Percentiles rank a stretch among this genome's conserved stretches.
phyloP scores from a whole-genome alignment of 2,888 invertebrate genomes.

The Xiphydria camelus region DNA sequence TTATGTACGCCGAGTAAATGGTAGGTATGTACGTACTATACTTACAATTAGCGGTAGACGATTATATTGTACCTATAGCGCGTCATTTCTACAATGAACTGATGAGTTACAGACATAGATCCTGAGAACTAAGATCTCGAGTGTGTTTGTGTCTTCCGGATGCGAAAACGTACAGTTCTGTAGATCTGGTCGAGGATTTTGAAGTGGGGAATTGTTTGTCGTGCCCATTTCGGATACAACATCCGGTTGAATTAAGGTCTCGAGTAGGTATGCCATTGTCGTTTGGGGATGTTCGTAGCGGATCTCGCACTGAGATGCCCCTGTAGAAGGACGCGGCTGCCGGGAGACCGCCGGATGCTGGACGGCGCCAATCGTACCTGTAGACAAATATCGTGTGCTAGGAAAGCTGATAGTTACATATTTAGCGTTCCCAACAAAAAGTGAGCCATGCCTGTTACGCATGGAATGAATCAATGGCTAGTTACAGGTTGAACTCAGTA shows the following conservation, averaged over 20 bases:
- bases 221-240: constrained; percentile 27
- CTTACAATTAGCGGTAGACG: too few species aligned
- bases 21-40: too few species aligned
- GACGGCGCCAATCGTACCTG: constrained; percentile 42
- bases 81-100: too few species aligned
- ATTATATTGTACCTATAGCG: too few species aligned
- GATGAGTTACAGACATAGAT: constrained; percentile 33
- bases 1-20: too few species aligned
- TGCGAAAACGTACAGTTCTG: constrained; percentile 37
- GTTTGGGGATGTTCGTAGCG: constrained; percentile 27
- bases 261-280: constrained; percentile 21
- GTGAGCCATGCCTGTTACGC: too few species aligned
- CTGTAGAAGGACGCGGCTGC: constrained; percentile 39
- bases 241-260: constrained; percentile 22
- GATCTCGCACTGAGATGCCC: constrained; percentile 36
- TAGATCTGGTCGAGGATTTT: constrained; percentile 19
- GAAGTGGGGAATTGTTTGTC: constrained; percentile 20
- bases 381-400: too few species aligned
- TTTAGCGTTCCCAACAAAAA: too few species aligned
- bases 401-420: too few species aligned
- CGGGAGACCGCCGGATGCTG: constrained; percentile 31
- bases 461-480: too few species aligned
- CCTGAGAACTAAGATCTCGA: constrained; percentile 26
- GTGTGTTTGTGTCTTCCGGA: constrained; percentile 31
- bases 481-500: too few species aligned